Base-by-base conservation (phyloP, 2,113 vertebrate genomes). In the Campylorhamphus procurvoides region DNA sequence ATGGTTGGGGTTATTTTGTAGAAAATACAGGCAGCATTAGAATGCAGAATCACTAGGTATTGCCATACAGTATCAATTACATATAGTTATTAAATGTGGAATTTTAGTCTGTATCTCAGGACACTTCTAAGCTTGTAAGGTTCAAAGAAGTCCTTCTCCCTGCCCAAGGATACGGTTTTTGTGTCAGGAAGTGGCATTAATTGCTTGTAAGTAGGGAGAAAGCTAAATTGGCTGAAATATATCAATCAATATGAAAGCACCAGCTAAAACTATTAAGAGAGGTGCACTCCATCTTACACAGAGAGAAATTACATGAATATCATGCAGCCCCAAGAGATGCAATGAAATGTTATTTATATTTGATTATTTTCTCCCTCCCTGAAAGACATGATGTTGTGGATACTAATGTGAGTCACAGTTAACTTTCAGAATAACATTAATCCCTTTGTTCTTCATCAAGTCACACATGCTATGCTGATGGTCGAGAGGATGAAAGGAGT, bases 231-330 rank as follows among this genome's bases (percentile, higher is more conserved):
- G 39, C 91, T 93, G 96, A 84, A 90, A 89, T 92, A 89, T 18
- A 95, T 94, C 91, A 93, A 95, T 95, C 91, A 93, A 29, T 85
- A 91, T 67, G 75, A 91, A 96, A 91, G 84, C 78, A 83, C 11
- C 7, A 18, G 79, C 67, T 95, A 87, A 87, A 82, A 91, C 67
- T 69, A 76, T 90, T 93, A 89, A 58, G 67, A 69, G 59, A 67
- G 42, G 69, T 77, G 50, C 39, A 91, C 20, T 94, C 59, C 35
- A 55, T 85, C 63, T 83, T 89, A 46, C 18, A 53, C 4, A 85
- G 59, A 94, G 66, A 79, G 63, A 85, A 95, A 94, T 91, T 93
- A 47, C 28, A 55, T 6, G 9, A 80, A 63, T 87, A 31, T 47
- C 0, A 2, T 69, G 42, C 59, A 86, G 82, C 31, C 87, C 75